phyloP scores from a whole-genome alignment of 2,888 invertebrate genomes.

The Drosophila crucigera region DNA sequence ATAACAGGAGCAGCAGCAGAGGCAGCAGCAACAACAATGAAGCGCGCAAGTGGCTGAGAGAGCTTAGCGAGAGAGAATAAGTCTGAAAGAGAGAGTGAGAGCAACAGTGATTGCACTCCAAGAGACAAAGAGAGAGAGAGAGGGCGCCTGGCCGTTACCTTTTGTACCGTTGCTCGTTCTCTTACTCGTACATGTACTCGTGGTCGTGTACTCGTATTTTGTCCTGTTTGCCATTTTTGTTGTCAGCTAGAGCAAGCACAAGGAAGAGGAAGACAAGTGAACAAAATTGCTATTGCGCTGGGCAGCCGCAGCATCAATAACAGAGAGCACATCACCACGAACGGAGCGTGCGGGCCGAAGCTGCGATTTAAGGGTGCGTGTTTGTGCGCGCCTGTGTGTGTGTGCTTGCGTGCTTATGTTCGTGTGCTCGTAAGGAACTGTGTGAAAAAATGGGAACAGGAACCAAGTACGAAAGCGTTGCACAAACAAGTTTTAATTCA shows the following conservation, averaged over 20 bases:
- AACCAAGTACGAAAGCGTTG: constrained; percentile 45
- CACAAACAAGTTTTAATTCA: constrained; percentile 62
- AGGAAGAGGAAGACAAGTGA: constrained; percentile 74
- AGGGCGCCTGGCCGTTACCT: constrained; percentile 40
- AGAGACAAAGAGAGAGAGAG: constrained; percentile 6
- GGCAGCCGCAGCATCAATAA: constrained; percentile 69
- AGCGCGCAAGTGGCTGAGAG: constrained; percentile 48
- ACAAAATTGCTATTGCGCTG: constrained; percentile 78
- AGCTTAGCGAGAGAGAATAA: constrained; percentile 21
- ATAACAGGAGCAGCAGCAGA: constrained; percentile 51
- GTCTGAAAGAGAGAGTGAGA: background rate
- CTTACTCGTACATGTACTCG: constrained; percentile 24
- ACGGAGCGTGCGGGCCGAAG: constrained; percentile 27
- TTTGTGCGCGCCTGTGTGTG: background rate
- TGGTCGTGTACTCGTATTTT: constrained; percentile 20
- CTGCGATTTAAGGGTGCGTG: constrained; percentile 56
- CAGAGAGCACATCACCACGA: constrained; percentile 36
- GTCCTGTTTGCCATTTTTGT: constrained; percentile 35
- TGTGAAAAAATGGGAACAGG: constrained; percentile 46
- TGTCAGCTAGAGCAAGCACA: constrained; percentile 32
- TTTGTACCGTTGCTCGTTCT: constrained; percentile 49
- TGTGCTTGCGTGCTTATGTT: background rate
- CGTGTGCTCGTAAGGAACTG: constrained; percentile 13
- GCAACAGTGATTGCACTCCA: background rate
- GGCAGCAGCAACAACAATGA: constrained; percentile 50